Evolutionary conservation across 2,888 invertebrate species (phyloP), one percentile per base, ranked within the genome.

Genomic region (Pimpla rufipes): DNA sequence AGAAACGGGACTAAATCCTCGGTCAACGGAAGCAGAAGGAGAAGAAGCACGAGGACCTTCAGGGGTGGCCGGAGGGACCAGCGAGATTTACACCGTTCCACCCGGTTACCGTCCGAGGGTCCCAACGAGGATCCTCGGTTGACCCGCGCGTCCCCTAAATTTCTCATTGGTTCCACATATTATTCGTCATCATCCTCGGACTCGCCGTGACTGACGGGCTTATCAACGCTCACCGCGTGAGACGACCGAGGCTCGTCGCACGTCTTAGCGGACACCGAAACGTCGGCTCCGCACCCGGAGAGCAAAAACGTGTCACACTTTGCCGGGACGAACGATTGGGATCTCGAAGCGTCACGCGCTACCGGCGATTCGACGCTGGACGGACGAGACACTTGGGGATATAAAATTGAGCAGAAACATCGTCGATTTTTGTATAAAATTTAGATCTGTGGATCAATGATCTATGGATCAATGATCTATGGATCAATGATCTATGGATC

Each of bases 121-220:
- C n/a, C n/a, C n/a, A n/a, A n/a, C n/a, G n/a, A n/a, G n/a, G n/a
- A n/a, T n/a, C n/a, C n/a, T n/a, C n/a, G n/a, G n/a, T 57, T 68
- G 62, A 71, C 68, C 71, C 64, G 10, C 37, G 85, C 78, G 77
- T 75, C 85, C 86, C 83, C 85, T 85, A 88, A 90, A 90, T 90
- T 90, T 90, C n/a, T 87, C 81, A 89, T 91, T 90, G 86, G 92
- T 91, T 90, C 88, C 90, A 88, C 90, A 90, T 91, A 91, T 92
- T 91, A 92, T 91, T 92, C 87, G 89, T 91, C 90, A 89, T 90
- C 88, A 90, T 89, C 88, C n/a, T 71, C 81, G 80, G 88, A 87
- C 89, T 88, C n/a, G 86, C 85, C 91, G 90, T 91, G 89, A 90
- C 91, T 77, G 87, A 88, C 71, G 85, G 66, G 83, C 87, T 89